phyloP scores from a whole-genome alignment of 2,113 vertebrate species.

The Plecotus auritus region DNA sequence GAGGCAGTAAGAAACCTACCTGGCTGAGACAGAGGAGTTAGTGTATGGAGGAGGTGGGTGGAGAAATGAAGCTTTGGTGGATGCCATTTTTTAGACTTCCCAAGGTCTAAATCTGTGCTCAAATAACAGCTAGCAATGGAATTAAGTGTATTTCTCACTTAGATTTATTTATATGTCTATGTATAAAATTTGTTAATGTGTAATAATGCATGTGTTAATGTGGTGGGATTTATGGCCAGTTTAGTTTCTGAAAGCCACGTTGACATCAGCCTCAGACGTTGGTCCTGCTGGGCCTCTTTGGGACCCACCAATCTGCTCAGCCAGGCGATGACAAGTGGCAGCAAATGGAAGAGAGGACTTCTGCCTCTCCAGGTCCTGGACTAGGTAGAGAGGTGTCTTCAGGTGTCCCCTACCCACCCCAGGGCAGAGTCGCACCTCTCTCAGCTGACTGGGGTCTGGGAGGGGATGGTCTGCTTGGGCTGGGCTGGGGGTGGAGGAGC shows the following conservation, averaged over 20 bases:
- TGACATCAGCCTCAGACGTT: not conserved
- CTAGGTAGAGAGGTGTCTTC: not conserved
- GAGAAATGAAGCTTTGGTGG: not conserved
- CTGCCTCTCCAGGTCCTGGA: not conserved
- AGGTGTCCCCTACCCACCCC: too few species aligned
- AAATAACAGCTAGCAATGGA: not conserved
- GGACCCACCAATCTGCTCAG: not conserved
- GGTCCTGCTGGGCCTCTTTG: not conserved
- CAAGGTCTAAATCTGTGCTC: not conserved
- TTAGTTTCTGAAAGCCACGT: not conserved
- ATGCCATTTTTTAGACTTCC: not conserved
- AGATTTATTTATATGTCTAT: not conserved
- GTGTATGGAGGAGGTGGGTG: not conserved
- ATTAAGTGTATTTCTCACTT: not conserved
- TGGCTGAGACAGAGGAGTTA: not conserved
- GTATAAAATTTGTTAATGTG: not conserved
- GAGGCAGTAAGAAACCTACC: not conserved
- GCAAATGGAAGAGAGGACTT: not conserved
- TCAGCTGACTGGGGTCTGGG: not conserved
- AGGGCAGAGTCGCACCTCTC: rapidly evolving
- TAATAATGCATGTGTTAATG: not conserved
- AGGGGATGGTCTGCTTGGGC: not conserved
- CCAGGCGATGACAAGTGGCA: not conserved
- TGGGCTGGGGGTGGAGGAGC: not conserved
- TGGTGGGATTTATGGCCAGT: not conserved